Base-by-base conservation (phyloP, 2,888 invertebrate genomes). In the Rotaria socialis region DNA sequence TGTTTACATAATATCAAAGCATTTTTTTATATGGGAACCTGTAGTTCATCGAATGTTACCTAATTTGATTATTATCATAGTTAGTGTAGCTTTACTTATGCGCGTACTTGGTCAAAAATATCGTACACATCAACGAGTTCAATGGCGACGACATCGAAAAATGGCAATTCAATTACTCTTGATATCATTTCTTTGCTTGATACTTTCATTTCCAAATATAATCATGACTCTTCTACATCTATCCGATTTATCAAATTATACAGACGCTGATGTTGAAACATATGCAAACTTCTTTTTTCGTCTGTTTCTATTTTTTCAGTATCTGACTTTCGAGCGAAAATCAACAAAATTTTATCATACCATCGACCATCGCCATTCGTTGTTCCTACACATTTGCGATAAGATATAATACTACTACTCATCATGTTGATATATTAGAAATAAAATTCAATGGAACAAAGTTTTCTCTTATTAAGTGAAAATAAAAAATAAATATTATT, bases 351-450 rank as follows among this genome's bases (percentile, higher is more conserved):
- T 27, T 60, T 60, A 27, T 27, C 11, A 60, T 27, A 11, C 1
- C 10, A 1, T 4, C 8, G 11, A 11, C 1, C 10, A 1, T 4
- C 8, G 11, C 5, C 3, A 27, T 14, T 0, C 14, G n/a, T 60
- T 60, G 6, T 0, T 60, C 27, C 60, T 3, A 14, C 4, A 60
- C 11, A 11, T 27, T 2, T n/a, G 5, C 11, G 14, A 10, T 27
- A 11, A 60, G 27, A 27, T 5, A 60, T 52, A 52, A 52, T 52
- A 14, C 14, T 14, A 52, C 3, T 52, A 52, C 11, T 8, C 50
- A 14, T 11, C 11, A 11, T 14, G 14, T 14, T 52, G 11, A 11
- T 11, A 52, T 14, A 52, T 52, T 52, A 52, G 11, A 52, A 52
- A 52, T 52, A 52, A 11, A 14, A 11, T 52, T 52, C 50, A 11